A percentile compares a stretch with the other conserved stretches of the same genome.
phyloP scores from a whole-genome alignment of 1,140 invertebrate species.

The Ostrea edulis region DNA sequence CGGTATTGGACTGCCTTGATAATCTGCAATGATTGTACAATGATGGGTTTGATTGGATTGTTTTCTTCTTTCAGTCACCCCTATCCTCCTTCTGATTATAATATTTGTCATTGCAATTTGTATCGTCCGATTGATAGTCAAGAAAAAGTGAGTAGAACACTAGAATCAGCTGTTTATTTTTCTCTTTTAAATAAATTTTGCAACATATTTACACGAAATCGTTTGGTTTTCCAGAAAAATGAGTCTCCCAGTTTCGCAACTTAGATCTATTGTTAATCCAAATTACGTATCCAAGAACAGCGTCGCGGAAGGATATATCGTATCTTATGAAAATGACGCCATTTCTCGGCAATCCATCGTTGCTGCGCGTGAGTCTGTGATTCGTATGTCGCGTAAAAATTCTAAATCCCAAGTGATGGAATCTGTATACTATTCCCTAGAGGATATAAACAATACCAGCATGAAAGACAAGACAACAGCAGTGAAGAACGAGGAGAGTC shows the following conservation, averaged over 20 bases:
- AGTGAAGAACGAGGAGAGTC: neutral
- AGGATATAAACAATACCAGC: neutral
- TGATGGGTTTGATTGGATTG: neutral
- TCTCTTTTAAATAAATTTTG: neutral
- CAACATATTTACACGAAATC: neutral
- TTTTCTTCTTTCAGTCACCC: neutral
- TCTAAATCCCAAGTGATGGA: neutral
- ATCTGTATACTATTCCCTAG: neutral
- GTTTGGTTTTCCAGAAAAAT: neutral
- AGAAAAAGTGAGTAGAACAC: neutral
- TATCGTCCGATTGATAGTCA: neutral
- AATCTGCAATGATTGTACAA: neutral
- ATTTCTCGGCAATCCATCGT: conserved; percentile 22
- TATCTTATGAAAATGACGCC: neutral
- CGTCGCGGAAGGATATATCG: neutral
- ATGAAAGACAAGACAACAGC: neutral
- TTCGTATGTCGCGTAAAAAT: conserved; percentile 4
- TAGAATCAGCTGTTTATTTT: neutral
- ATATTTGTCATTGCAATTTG: neutral
- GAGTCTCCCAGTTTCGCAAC: neutral
- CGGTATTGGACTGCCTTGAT: neutral
- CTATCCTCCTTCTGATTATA: neutral
- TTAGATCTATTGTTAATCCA: conserved; percentile 17
- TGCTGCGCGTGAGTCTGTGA: neutral
- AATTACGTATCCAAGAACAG: conserved; percentile 25